Base-by-base conservation (phyloP, 2,888 invertebrate genomes). In the Thera britannica region DNA sequence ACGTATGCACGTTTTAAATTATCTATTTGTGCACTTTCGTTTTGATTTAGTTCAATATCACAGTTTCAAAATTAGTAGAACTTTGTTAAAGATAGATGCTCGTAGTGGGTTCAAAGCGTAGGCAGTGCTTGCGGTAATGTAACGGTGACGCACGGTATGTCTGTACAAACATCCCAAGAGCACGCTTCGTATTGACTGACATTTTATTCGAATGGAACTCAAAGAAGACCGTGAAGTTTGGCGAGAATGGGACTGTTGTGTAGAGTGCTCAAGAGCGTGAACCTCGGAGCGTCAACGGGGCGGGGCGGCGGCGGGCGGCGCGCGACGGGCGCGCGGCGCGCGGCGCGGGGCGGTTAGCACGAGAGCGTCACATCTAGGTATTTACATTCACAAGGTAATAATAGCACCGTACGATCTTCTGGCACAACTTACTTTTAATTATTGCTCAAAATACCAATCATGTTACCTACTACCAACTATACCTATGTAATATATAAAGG, bases 151-250 rank as follows among this genome's bases (percentile, higher is more conserved):
- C 83, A 79, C 82, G 81, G 75, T 58, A 49, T 80, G 76, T 57
- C 58, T 58, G 78, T 76, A 82, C 81, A 83, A 80, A 83, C 83
- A 76, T 75, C 73, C 77, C 76, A 75, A 79, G 77, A 75, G 84
- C 84, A 80, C 83, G 85, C 83, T 85, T 83, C 80, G 80, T 82
- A 82, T 84, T 82, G 82, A 85, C 85, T 81, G 81, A 81, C 82
- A 80, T 23, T 23, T 23, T 23, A 23, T 77, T 80, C 80, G 77
- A 74, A 79, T 80, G 80, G 77, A 74, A 79, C 74, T 77, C 73
- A 4, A 41, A 41, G 73, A 68, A 71, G 70, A 73, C 68, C 81
- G 70, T 73, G 82, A 83, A 80, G 76, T 76, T 71, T 72, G 72
- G 75, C 81, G 81, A 81, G 79, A 80, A 77, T 70, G 71, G 68